A percentile compares a stretch with the other conserved stretches of the same genome.
Conservation (phyloP, 2,888 invertebrate genomes). For the Rhingia campestris region DNA sequence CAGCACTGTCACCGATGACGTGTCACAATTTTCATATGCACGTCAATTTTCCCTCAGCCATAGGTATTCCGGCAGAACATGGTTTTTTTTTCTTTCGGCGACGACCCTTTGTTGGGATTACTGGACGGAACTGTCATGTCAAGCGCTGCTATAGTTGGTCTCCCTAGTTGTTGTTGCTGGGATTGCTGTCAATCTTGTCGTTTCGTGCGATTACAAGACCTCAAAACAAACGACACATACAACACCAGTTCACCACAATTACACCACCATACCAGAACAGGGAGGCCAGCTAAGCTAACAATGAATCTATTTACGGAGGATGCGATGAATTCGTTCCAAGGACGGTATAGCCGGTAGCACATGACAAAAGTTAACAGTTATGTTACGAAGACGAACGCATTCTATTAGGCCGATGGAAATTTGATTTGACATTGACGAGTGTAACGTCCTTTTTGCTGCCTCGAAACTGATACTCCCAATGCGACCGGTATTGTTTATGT, state of each 20-base stretch:
- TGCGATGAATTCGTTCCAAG: constrained; percentile 53
- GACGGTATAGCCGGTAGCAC: constrained; percentile 45
- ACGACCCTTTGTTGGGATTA: constrained; percentile 72
- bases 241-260: constrained; percentile 66
- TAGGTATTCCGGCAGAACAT: constrained; percentile 1
- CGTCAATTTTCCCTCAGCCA: constrained; percentile 76
- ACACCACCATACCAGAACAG: constrained; percentile 30
- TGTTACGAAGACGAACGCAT: constrained; percentile 44
- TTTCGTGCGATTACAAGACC: constrained; percentile 66
- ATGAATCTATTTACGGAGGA: constrained; percentile 67
- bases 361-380: constrained; percentile 69
- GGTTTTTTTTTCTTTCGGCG: constrained; percentile 18
- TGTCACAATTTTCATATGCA: constrained; percentile 83
- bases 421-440: constrained; percentile 73
- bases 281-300: constrained; percentile 48
- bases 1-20: constrained; percentile 79
- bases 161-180: constrained; percentile 38
- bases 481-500: not conserved
- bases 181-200: constrained; percentile 68
- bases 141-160: constrained; percentile 8
- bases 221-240: constrained; percentile 61
- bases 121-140: constrained; percentile 70
- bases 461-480: constrained; percentile 59
- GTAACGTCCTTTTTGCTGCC: constrained; percentile 52
- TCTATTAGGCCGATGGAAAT: constrained; percentile 56